Evolutionary conservation across 23 tunicate genomes (phyloP).

Genomic region (Styela clava): DNA sequence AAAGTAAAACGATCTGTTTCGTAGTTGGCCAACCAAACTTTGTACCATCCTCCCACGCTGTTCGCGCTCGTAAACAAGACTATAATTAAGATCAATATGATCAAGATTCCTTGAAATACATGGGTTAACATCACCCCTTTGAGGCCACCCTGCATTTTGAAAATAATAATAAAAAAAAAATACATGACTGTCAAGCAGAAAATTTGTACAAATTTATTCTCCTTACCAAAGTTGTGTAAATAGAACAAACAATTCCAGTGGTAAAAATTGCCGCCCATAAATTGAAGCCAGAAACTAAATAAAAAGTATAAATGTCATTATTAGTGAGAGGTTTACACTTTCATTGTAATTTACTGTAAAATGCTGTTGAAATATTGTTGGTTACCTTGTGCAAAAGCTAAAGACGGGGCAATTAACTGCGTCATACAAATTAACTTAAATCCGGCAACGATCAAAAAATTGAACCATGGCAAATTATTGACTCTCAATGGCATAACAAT

Average conservation of each 20-base stretch:
- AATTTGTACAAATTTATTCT: too few species aligned
- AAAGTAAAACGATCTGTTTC: conserved; percentile 3
- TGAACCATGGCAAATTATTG: too few species aligned
- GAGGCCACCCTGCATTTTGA: conserved; percentile 18
- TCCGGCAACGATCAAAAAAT: too few species aligned
- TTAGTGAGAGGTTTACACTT: too few species aligned
- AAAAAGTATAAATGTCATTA: too few species aligned
- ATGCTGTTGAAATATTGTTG: too few species aligned
- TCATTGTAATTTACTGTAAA: too few species aligned
- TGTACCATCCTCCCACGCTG: conserved; percentile 14
- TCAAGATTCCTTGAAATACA: conserved; percentile 22
- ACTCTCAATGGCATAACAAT: too few species aligned
- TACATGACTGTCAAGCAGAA: too few species aligned
- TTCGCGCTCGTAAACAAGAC: conserved; percentile 22
- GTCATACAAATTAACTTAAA: too few species aligned
- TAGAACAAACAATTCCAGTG: conserved; percentile 68
- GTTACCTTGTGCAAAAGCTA: conserved; percentile 26
- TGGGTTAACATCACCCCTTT: conserved; percentile 23
- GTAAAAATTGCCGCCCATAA: conserved; percentile 68
- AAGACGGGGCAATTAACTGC: too few species aligned
- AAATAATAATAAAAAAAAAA: too few species aligned
- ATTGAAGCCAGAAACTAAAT: conserved; percentile 64
- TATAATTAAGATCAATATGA: not conserved
- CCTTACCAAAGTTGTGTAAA: conserved; percentile 77
- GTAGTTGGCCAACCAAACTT: conserved; percentile 3